phyloP scores from a whole-genome alignment of 2,888 invertebrate species.

The Ligdia adustata region DNA sequence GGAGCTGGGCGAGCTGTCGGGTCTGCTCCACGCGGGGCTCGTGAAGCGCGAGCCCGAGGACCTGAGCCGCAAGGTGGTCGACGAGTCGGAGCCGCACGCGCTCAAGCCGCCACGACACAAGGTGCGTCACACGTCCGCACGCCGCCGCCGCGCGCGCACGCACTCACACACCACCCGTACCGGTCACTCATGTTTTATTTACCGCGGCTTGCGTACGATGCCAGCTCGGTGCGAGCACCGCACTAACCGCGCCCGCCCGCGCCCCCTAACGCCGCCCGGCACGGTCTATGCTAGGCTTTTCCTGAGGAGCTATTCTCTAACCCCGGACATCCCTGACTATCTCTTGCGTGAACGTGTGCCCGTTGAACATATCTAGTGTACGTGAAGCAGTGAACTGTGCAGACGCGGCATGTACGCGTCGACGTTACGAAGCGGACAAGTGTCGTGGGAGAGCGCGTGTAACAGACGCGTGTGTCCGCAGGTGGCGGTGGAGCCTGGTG shows the following conservation, averaged over 20 bases:
- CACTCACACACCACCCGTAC: slow-evolving; percentile 77
- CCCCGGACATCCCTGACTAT: slow-evolving; percentile 53
- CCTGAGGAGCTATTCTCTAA: slow-evolving; percentile 56
- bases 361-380: slow-evolving; percentile 64
- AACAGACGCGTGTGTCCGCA: slow-evolving; percentile 86
- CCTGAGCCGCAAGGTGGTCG: slow-evolving; percentile 88
- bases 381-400: slow-evolving; percentile 80
- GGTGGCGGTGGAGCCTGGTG: slow-evolving; percentile 84
- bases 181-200: slow-evolving; percentile 83
- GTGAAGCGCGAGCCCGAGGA: slow-evolving; percentile 93
- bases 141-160: slow-evolving; percentile 83
- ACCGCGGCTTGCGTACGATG: slow-evolving; percentile 84
- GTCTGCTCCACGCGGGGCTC: slow-evolving; percentile 86
- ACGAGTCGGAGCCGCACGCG: slow-evolving; percentile 85
- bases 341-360: slow-evolving; percentile 67
- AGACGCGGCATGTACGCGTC: slow-evolving; percentile 83
- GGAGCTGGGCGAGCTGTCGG: slow-evolving; percentile 86
- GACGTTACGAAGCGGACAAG: slow-evolving; percentile 84
- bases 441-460: slow-evolving; percentile 86
- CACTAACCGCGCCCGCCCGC: slow-evolving; percentile 85
- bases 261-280: slow-evolving; percentile 82
- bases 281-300: slow-evolving; percentile 83
- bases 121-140: slow-evolving; percentile 84
- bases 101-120: slow-evolving; percentile 86
- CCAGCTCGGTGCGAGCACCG: slow-evolving; percentile 83